These are phyloP conservation scores for Hipparchia sbordonii DNA, from an alignment of 2,888 invertebrate species.

Conservation along the genomic window DNA sequence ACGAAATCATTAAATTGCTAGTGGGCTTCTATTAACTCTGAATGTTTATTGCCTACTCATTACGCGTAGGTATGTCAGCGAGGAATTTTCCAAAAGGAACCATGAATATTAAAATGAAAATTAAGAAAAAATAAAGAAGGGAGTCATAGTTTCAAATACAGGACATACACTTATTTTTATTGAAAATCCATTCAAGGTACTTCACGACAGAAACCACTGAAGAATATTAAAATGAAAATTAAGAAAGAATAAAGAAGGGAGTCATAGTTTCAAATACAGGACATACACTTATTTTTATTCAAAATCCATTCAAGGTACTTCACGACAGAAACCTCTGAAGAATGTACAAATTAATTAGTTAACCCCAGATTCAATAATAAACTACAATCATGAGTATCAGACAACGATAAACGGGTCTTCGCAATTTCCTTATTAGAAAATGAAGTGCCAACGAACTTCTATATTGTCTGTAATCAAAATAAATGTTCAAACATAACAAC, in stretches of 20 bases:
- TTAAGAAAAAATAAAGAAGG: too few relatives aligned
- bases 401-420: background rate
- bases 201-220: background rate
- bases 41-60: slow-evolving; percentile 1
- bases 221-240: too few relatives aligned
- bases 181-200: background rate
- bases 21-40: background rate
- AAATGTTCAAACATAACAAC: slow-evolving; percentile 8
- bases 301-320: background rate
- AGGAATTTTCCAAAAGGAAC: slow-evolving; percentile 3
- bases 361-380: background rate
- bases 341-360: background rate
- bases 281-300: background rate
- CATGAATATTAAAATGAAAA: too few relatives aligned
- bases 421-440: slow-evolving; percentile 1
- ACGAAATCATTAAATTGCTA: slow-evolving; percentile 15
- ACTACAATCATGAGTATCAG: background rate
- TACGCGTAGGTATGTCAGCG: background rate
- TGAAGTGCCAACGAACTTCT: slow-evolving; percentile 5
- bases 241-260: too few relatives aligned
- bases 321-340: background rate
- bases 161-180: background rate
- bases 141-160: too few relatives aligned
- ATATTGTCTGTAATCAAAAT: slow-evolving; percentile 38
- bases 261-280: background rate